phyloP scores from a whole-genome alignment of 2,113 vertebrate genomes.

The Cyanoderma ruficeps region DNA sequence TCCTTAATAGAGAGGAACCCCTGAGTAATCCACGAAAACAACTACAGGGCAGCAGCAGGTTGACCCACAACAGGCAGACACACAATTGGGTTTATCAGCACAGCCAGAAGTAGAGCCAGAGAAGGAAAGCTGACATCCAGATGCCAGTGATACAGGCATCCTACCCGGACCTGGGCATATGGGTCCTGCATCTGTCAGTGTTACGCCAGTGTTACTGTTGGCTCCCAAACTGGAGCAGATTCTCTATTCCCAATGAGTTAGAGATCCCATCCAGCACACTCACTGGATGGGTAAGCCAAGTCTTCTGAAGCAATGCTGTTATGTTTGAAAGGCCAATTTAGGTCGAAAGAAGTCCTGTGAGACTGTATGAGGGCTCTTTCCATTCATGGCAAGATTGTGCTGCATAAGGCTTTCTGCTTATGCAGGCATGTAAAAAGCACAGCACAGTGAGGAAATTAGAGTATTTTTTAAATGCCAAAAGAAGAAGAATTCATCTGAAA shows the following conservation, averaged over 20 bases:
- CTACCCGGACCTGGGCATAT: conserved; percentile 63
- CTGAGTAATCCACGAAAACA: background rate
- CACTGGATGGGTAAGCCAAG: background rate
- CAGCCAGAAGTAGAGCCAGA: conserved; percentile 37
- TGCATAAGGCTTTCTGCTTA: background rate
- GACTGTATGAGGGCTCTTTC: background rate
- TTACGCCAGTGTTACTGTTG: conserved; percentile 60
- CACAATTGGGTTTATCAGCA: conserved; percentile 44
- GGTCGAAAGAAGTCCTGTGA: background rate
- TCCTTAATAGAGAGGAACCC: background rate
- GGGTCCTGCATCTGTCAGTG: conserved; percentile 69
- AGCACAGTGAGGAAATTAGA: background rate
- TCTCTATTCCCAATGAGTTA: background rate
- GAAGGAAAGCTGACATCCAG: conserved; percentile 69
- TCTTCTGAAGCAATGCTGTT: background rate
- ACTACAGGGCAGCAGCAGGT: conserved; percentile 8
- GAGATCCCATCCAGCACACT: conserved; percentile 1
- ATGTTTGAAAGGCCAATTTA: conserved; percentile 18
- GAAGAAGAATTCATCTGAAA: background rate
- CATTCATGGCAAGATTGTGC: background rate
- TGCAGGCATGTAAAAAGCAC: background rate
- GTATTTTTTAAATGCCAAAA: background rate
- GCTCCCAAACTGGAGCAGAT: conserved; percentile 53
- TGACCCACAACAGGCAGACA: conserved; percentile 25
- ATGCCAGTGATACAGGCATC: conserved; percentile 52